Conservation (phyloP, 1,140 invertebrate species). For the Orchesella cincta region DNA sequence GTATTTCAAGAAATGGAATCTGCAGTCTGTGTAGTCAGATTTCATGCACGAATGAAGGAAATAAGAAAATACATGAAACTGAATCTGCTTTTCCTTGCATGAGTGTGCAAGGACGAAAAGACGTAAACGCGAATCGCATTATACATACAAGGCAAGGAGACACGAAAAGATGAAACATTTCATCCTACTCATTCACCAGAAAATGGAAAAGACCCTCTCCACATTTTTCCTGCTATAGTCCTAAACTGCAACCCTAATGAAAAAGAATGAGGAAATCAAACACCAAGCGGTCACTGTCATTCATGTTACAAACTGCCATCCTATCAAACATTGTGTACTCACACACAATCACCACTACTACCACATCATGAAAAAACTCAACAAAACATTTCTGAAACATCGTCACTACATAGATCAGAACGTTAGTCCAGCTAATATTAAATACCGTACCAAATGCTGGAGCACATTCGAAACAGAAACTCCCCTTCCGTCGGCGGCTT, state of each 20-base stretch:
- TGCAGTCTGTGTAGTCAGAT: slow-evolving; percentile 6
- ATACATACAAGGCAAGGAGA: neutral
- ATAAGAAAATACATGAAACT: slow-evolving; percentile 16
- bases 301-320: slow-evolving; percentile 1
- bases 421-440: neutral
- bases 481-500: neutral
- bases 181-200: neutral
- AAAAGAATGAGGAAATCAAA: slow-evolving; percentile 19
- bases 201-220: neutral
- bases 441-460: slow-evolving; percentile 1
- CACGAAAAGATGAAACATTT: neutral
- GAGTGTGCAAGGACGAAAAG: neutral
- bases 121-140: too few species aligned
- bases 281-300: slow-evolving; percentile 15
- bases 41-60: slow-evolving; percentile 14
- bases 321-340: neutral
- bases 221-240: neutral
- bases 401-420: neutral
- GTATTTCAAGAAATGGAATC: slow-evolving; percentile 14
- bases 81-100: neutral
- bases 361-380: neutral
- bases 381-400: neutral
- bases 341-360: neutral
- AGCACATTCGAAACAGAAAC: neutral
- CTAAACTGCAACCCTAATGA: neutral